phyloP scores from a whole-genome alignment of 2,113 vertebrate species.

The Prinia subflava region DNA sequence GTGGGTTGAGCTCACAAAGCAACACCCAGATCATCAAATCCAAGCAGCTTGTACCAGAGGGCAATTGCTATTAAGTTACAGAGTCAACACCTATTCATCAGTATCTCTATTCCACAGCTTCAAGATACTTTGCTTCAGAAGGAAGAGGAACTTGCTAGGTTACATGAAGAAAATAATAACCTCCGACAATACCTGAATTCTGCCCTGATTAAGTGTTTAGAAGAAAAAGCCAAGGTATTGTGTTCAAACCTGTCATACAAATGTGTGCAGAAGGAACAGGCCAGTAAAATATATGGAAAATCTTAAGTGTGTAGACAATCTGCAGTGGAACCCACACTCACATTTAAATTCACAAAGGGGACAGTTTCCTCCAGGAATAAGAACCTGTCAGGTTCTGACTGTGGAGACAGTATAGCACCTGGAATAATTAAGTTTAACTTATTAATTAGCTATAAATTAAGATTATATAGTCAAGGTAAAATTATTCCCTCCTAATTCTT shows the following conservation, averaged over 20 bases:
- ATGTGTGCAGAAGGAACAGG: background rate
- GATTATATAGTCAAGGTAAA: background rate
- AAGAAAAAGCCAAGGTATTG: constrained; percentile 85
- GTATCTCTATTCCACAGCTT: constrained; percentile 78
- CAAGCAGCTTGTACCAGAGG: constrained; percentile 31
- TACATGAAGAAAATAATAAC: constrained; percentile 92
- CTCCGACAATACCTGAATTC: constrained; percentile 89
- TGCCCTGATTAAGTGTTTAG: constrained; percentile 84
- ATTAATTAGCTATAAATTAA: background rate
- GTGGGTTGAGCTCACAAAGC: constrained; percentile 49
- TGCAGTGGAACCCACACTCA: background rate
- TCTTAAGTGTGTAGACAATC: background rate
- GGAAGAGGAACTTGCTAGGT: constrained; percentile 88
- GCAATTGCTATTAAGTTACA: constrained; percentile 65
- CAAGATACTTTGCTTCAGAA: constrained; percentile 91
- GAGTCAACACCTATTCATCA: constrained; percentile 66
- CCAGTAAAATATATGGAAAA: background rate
- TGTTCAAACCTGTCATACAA: background rate
- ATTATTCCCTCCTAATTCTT: background rate
- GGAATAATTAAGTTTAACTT: background rate
- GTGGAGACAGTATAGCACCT: background rate
- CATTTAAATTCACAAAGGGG: background rate
- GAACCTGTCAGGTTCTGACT: background rate
- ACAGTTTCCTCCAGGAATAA: background rate
- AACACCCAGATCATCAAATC: constrained; percentile 51